phyloP scores from a whole-genome alignment of 2,888 invertebrate genomes.

The Lordiphosa fenestrarum region DNA sequence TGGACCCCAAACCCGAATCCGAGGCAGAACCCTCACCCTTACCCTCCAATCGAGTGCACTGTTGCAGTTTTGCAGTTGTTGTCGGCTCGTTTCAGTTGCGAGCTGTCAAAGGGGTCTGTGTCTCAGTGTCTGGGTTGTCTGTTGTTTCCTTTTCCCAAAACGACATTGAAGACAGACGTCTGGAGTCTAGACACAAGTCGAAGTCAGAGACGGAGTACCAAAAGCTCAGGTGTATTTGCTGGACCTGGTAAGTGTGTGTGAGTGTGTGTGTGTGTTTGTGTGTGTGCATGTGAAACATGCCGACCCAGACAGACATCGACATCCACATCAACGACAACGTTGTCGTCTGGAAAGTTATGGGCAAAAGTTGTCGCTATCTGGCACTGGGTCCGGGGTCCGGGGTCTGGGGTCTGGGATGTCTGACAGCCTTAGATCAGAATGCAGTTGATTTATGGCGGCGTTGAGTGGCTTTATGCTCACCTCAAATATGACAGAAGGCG shows the following conservation, averaged over 20 bases:
- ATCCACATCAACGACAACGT: slow-evolving; percentile 51
- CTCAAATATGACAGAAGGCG: slow-evolving; percentile 72
- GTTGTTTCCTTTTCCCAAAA: slow-evolving; percentile 64
- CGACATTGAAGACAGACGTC: slow-evolving; percentile 55
- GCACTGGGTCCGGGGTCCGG: slow-evolving; percentile 21
- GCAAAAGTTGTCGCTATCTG: slow-evolving; percentile 52
- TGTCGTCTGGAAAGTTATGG: slow-evolving; percentile 59
- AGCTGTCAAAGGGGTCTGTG: slow-evolving; percentile 72
- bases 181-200: slow-evolving; percentile 68
- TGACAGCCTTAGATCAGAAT: slow-evolving; percentile 71
- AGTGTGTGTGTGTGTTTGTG: background rate
- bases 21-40: slow-evolving; percentile 12
- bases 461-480: slow-evolving; percentile 74
- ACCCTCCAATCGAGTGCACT: slow-evolving; percentile 11
- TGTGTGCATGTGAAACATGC: slow-evolving; percentile 27
- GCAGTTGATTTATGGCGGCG: slow-evolving; percentile 74
- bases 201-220: slow-evolving; percentile 48
- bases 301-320: slow-evolving; percentile 31
- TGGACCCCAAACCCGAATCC: slow-evolving; percentile 28
- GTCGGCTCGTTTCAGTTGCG: slow-evolving; percentile 56
- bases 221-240: slow-evolving; percentile 63
- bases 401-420: slow-evolving; percentile 16
- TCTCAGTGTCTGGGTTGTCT: slow-evolving; percentile 44
- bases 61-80: slow-evolving; percentile 36
- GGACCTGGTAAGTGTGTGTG: slow-evolving; percentile 1